phyloP scores from a whole-genome alignment of 2,113 vertebrate genomes.

The Spheniscus mendiculus region DNA sequence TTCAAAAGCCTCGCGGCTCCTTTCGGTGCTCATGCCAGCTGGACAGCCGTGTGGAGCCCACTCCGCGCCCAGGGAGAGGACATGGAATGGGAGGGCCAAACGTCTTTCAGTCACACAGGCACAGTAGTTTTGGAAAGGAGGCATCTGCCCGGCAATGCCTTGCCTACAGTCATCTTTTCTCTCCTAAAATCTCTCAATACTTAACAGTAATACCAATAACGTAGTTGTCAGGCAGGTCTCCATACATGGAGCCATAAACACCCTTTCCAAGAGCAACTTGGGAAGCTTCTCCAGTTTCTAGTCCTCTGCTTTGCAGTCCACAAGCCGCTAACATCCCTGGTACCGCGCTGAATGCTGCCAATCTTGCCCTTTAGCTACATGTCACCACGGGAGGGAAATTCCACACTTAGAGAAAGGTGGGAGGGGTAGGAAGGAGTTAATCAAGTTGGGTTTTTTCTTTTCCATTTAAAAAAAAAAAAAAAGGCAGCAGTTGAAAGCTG shows the following conservation, averaged over 20 bases:
- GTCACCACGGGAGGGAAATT: neutral
- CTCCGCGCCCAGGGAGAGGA: accelerated
- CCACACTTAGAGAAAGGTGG: neutral
- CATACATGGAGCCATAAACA: neutral
- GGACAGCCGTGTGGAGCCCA: accelerated
- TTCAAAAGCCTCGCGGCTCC: accelerated
- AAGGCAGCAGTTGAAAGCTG: neutral
- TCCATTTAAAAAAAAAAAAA: neutral
- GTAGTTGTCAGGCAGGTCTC: neutral
- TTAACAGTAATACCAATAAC: neutral
- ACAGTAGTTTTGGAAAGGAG: neutral
- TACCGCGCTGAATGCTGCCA: neutral
- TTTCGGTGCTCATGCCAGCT: neutral
- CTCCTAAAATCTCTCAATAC: neutral
- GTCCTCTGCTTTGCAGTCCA: neutral
- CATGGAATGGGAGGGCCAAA: neutral
- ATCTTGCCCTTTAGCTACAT: neutral
- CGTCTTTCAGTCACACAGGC: accelerated
- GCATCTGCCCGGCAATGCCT: neutral
- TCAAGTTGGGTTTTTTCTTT: neutral
- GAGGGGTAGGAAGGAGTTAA: slow-evolving; percentile 26
- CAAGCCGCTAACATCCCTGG: neutral
- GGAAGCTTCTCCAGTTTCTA: neutral
- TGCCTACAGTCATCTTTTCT: neutral
- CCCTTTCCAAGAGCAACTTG: neutral